These are phyloP conservation scores for Pyrgilauda ruficollis DNA, from an alignment of 2,113 vertebrate species.

Conservation along the genomic window DNA sequence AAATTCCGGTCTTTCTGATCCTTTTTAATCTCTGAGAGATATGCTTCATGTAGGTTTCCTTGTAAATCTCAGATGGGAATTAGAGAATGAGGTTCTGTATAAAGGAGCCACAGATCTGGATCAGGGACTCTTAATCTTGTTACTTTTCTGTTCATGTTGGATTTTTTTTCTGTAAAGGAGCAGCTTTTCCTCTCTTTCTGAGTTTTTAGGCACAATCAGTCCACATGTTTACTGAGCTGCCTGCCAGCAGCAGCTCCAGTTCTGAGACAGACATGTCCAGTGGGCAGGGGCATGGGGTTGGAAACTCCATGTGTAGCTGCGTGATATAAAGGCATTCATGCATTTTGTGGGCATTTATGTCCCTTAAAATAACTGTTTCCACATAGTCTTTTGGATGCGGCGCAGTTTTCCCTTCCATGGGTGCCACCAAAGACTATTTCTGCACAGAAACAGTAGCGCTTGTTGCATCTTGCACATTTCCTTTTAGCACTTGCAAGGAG, in stretches of 20 bases:
- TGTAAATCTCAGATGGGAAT: not conserved
- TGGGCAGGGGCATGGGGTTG: not conserved
- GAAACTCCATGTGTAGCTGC: not conserved
- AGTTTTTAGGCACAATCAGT: not conserved
- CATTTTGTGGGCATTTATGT: not conserved
- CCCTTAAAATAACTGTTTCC: not conserved
- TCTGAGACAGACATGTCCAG: not conserved
- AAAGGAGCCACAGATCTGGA: not conserved
- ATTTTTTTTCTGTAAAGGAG: not conserved
- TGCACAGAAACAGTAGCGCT: not conserved
- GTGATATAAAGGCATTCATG: not conserved
- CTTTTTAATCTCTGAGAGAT: not conserved
- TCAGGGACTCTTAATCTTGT: not conserved
- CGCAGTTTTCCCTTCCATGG: not conserved
- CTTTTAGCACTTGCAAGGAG: not conserved
- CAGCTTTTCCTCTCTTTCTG: not conserved
- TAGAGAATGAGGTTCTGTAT: not conserved
- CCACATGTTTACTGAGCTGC: not conserved
- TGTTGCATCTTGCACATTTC: not conserved
- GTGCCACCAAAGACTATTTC: not conserved
- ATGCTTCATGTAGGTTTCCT: not conserved
- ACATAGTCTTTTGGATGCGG: not conserved
- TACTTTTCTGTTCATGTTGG: not conserved
- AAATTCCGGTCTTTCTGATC: not conserved
- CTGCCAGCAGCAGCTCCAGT: not conserved